Percentiles rank a stretch among this genome's conserved stretches.
Evolutionary conservation across 2,888 invertebrate genomes (phyloP).

Genomic region (Acronicta leporina): DNA sequence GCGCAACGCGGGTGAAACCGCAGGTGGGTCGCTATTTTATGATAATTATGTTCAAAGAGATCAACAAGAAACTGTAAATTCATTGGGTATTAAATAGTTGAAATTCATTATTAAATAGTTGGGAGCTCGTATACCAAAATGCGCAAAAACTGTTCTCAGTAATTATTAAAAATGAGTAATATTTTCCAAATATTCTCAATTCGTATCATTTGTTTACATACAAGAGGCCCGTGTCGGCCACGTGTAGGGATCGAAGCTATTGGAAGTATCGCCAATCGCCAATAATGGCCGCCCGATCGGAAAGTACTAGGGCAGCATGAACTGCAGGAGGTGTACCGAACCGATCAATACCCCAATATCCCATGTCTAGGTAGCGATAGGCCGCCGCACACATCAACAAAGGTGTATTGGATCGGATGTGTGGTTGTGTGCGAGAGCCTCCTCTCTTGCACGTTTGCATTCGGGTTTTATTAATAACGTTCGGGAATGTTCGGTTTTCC

Average conservation of each 20-base stretch:
- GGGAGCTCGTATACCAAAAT: too few relatives aligned
- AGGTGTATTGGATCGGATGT: slow-evolving; percentile 7
- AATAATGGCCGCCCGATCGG: slow-evolving; percentile 34
- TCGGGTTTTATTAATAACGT: slow-evolving; percentile 9
- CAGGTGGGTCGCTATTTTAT: too few relatives aligned
- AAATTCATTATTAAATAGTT: too few relatives aligned
- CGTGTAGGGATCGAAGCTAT: slow-evolving; percentile 23
- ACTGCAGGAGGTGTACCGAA: slow-evolving; percentile 46
- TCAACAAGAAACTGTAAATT: too few relatives aligned
- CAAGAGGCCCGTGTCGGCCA: slow-evolving; percentile 10
- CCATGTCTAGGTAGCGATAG: slow-evolving; percentile 35
- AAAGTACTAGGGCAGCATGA: slow-evolving; percentile 44
- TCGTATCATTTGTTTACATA: slow-evolving; percentile 20
- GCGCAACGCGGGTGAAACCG: too few relatives aligned
- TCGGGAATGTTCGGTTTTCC: slow-evolving; percentile 13
- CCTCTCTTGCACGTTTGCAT: slow-evolving; percentile 25
- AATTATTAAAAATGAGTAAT: background rate
- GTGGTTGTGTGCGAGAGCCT: slow-evolving; percentile 28
- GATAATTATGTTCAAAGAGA: too few relatives aligned
- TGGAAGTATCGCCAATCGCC: slow-evolving; percentile 41
- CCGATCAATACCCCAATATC: slow-evolving; percentile 48
- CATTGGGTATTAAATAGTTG: too few relatives aligned
- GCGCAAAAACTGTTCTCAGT: too few relatives aligned
- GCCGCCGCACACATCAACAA: slow-evolving; percentile 25
- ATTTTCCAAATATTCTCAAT: background rate